Evolutionary conservation across 2,797 vertebrate genomes (phyloP), one percentile per base, ranked within the genome.

Genomic region (Gobio occitaniae): DNA sequence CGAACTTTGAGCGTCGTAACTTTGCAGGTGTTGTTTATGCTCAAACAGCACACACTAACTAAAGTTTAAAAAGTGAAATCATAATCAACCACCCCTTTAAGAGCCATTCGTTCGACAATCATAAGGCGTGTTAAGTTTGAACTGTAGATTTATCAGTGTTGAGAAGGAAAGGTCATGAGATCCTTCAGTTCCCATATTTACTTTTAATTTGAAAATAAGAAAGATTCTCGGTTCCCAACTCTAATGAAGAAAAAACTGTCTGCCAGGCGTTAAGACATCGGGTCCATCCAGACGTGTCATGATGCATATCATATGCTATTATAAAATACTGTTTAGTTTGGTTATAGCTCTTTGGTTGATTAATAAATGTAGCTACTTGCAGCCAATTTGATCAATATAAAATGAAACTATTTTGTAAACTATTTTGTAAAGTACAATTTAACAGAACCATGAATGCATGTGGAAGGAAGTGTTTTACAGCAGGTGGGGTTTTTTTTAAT

Each of bases 391-490:
- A 65, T 19, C 25, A 32, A 65, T 32, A 65, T 47, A 3, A 65
- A 48, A 25, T 17, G 9, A 61, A n/a, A 41, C 54, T 41, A 41
- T 6, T 44, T 6, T 38, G 47, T 0, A 77, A 32, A 16, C 21
- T 78, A 10, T 44, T 47, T 47, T 21, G 54, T 59, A 41, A 59
- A 77, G 12, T 41, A 32, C 29, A 21, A 6, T 32, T 78, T 21
- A 79, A 79, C 78, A 66, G 15, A 65, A 36, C 78, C 1, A 12
- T 32, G 36, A 38, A 12, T 19, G 15, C 32, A 36, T 83, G 32
- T 29, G 63, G 11, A 76, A 76, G 72, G 71, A 76, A 76, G 72
- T 68, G 15, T 76, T 68, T 52, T 50, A 50, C 25, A 50, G 41
- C 41, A 48, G 1, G 4, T 38, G 47, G 10, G 19, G 2, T 1